Conservation (phyloP, 92 coral and sea anemone genomes). For the Montipora capitata region DNA sequence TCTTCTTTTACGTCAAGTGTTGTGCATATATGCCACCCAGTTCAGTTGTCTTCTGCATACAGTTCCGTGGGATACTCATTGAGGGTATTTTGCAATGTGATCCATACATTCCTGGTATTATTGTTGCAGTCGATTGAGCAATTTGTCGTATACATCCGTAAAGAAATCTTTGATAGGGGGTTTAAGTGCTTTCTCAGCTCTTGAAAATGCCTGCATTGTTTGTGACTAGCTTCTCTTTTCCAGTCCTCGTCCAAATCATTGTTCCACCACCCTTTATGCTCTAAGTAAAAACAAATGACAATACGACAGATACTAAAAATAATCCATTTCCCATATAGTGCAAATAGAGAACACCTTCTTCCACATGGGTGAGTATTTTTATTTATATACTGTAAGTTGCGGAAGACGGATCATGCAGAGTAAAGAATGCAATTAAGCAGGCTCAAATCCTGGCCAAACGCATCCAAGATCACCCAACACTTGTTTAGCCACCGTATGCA, state of each 20-base stretch:
- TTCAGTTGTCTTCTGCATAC: constrained; percentile 72
- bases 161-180: constrained; percentile 92
- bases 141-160: constrained; percentile 84
- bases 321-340: too few relatives aligned
- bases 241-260: constrained; percentile 91
- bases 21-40: too few relatives aligned
- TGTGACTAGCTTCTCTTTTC: constrained; percentile 97
- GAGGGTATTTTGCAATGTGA: constrained; percentile 93
- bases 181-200: constrained; percentile 93
- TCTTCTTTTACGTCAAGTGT: neutral
- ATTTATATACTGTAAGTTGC: too few relatives aligned
- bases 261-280: constrained; percentile 94
- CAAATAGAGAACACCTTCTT: too few relatives aligned
- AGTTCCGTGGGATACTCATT: constrained; percentile 93
- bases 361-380: too few relatives aligned
- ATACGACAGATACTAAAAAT: neutral
- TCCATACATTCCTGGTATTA: constrained; percentile 89
- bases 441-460: too few relatives aligned
- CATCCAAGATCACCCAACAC: too few relatives aligned
- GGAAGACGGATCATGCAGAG: too few relatives aligned
- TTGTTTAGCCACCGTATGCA: too few relatives aligned
- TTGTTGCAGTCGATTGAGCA: constrained; percentile 77
- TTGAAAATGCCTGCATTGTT: constrained; percentile 95
- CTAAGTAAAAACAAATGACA: constrained; percentile 65
- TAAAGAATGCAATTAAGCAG: too few relatives aligned